Evolutionary conservation across 1,140 invertebrate genomes (phyloP).

Genomic region (Cylas formicarius): DNA sequence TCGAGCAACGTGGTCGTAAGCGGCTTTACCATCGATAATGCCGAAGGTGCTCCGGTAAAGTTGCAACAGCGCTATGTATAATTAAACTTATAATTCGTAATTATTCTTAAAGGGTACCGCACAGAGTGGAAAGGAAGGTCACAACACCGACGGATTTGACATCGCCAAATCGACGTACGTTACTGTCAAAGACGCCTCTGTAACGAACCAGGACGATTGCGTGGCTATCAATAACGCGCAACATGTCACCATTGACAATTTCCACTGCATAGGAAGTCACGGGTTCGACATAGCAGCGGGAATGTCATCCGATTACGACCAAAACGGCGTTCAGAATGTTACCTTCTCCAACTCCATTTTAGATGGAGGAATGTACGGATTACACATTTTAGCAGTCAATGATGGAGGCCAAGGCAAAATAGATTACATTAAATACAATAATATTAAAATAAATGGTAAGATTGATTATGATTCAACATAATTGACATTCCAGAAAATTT

Average conservation of each 20-base stretch:
- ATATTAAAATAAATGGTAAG: conserved; percentile 7
- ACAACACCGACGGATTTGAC: conserved; percentile 8
- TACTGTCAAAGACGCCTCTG: neutral
- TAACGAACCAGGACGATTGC: conserved; percentile 14
- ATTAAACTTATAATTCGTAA: too few relatives aligned
- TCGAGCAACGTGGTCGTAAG: conserved; percentile 2
- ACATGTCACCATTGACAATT: conserved; percentile 3
- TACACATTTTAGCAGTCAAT: conserved; percentile 6
- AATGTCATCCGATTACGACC: neutral
- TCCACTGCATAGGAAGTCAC: conserved; percentile 8
- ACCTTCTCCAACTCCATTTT: conserved; percentile 4
- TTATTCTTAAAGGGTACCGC: conserved; percentile 12
- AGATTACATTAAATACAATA: conserved; percentile 2
- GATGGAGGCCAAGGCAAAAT: conserved; percentile 4
- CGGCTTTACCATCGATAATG: conserved; percentile 2
- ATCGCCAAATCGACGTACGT: neutral
- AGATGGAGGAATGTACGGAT: conserved; percentile 4
- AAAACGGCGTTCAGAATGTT: conserved; percentile 1
- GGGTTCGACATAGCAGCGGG: conserved; percentile 10
- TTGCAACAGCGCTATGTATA: too few relatives aligned
- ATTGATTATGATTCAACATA: too few relatives aligned
- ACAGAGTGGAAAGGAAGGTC: neutral
- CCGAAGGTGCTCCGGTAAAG: conserved; percentile 1
- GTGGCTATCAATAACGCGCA: conserved; percentile 8
- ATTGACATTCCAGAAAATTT: too few relatives aligned